Conservation (phyloP, 1,140 invertebrate species). For the Aporrectodea caliginosa region DNA sequence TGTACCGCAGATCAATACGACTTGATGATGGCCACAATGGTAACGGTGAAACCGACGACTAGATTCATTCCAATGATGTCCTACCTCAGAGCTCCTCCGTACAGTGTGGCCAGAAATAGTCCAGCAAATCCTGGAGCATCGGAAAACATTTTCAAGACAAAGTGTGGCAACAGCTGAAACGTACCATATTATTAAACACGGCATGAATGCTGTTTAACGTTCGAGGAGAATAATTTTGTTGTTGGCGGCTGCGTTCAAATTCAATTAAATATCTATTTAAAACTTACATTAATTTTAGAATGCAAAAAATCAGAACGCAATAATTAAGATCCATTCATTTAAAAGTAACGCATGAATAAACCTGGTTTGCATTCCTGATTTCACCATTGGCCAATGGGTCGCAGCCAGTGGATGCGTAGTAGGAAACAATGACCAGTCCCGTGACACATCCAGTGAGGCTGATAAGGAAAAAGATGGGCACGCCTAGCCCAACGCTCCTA, state of each 20-base stretch:
- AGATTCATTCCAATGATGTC: too few relatives aligned
- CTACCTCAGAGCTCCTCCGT: slow-evolving; percentile 28
- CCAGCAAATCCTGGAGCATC: slow-evolving; percentile 18
- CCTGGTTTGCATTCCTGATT: slow-evolving; percentile 13
- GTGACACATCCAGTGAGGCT: too few relatives aligned
- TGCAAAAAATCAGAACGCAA: too few relatives aligned
- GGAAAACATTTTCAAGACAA: slow-evolving; percentile 15
- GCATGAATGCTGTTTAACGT: background rate
- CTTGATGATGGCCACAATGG: too few relatives aligned
- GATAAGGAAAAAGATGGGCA: too few relatives aligned
- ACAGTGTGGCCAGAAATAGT: slow-evolving; percentile 23
- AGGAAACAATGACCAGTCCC: slow-evolving; percentile 23
- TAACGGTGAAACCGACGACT: too few relatives aligned
- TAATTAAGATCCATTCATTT: too few relatives aligned
- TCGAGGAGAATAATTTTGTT: too few relatives aligned
- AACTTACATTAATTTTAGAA: too few relatives aligned
- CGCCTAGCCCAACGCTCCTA: too few relatives aligned
- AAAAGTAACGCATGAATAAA: background rate
- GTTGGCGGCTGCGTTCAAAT: too few relatives aligned
- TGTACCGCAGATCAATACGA: too few relatives aligned
- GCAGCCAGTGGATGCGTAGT: slow-evolving; percentile 2
- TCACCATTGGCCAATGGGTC: slow-evolving; percentile 22
- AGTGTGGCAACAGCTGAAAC: slow-evolving; percentile 16
- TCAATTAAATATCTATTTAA: background rate
- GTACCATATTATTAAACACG: background rate